These are phyloP conservation scores for Athripsodes cinereus DNA, from an alignment of 2,888 invertebrate genomes.

Conservation along the genomic window DNA sequence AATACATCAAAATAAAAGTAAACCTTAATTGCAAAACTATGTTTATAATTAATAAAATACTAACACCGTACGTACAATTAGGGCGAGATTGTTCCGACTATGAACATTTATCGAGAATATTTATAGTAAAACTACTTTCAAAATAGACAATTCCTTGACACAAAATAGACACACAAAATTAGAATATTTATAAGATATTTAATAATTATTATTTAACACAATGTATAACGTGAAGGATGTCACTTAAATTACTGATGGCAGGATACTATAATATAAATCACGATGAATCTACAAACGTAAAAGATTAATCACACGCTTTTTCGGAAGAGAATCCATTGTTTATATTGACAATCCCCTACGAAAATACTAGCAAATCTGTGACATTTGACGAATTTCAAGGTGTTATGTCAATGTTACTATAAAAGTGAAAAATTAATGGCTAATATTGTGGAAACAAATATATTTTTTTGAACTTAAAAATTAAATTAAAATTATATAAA, in stretches of 20 bases:
- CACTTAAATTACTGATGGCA: too few relatives aligned
- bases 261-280: neutral
- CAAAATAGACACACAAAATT: neutral
- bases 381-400: neutral
- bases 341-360: neutral
- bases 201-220: neutral
- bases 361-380: neutral
- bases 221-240: too few relatives aligned
- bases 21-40: too few relatives aligned
- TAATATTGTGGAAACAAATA: too few relatives aligned
- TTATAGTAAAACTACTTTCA: neutral
- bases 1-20: too few relatives aligned
- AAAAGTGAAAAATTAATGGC: neutral
- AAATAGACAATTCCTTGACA: neutral
- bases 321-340: neutral
- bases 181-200: too few relatives aligned
- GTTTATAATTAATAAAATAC: too few relatives aligned
- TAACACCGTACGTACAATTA: too few relatives aligned
- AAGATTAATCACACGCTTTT: neutral
- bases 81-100: too few relatives aligned
- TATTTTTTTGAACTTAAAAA: too few relatives aligned
- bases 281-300: neutral
- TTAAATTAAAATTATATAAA: too few relatives aligned
- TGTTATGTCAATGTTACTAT: neutral
- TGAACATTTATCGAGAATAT: neutral